Evolutionary conservation across 2,113 vertebrate genomes (phyloP).

Genomic region (Trichechus manatus): DNA sequence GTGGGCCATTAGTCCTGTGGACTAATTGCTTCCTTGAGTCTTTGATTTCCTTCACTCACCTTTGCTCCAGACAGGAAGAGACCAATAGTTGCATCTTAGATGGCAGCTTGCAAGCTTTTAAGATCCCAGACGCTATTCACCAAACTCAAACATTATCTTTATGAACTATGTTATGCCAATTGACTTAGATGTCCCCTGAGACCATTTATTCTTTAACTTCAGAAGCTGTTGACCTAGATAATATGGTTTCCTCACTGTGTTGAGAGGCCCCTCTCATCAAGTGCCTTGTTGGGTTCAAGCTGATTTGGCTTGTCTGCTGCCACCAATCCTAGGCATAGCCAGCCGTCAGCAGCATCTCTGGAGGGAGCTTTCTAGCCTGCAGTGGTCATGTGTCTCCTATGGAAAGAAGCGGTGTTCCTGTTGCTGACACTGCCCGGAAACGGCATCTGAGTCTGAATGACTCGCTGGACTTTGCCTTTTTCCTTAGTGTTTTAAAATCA

Average conservation of each 20-base stretch:
- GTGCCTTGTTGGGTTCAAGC: not conserved
- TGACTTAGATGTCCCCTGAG: not conserved
- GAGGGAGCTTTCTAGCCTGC: not conserved
- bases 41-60: not conserved
- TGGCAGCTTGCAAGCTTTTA: not conserved
- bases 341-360: not conserved
- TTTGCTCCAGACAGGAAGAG: not conserved
- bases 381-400: not conserved
- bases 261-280: not conserved
- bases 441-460: not conserved
- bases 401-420: not conserved
- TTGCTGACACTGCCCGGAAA: not conserved
- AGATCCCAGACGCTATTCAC: not conserved
- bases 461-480: not conserved
- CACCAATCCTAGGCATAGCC: not conserved
- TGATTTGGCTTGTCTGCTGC: not conserved
- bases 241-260: constrained; percentile 9
- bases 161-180: not conserved
- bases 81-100: not conserved
- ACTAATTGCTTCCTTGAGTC: not conserved
- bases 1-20: not conserved
- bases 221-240: not conserved
- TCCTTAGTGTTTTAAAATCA: constrained; percentile 41
- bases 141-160: not conserved
- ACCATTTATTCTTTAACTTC: not conserved